Conservation (phyloP, 1,140 invertebrate genomes). For the Lucilia sericata region DNA sequence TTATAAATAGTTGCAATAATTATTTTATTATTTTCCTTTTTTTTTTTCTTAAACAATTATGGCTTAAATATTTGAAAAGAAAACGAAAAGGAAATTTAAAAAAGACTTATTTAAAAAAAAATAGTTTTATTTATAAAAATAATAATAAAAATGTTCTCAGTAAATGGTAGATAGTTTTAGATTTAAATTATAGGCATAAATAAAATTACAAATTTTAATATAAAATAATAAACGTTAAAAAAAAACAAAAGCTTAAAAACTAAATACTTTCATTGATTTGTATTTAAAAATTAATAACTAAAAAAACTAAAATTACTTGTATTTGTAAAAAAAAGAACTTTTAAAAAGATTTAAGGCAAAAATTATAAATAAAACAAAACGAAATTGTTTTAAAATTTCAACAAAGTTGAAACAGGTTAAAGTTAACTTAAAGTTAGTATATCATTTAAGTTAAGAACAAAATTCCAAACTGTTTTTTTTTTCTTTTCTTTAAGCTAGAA, state of each 20-base stretch:
- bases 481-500: too few species aligned
- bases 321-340: background rate
- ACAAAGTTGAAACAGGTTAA: background rate
- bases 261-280: too few species aligned
- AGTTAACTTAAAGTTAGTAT: background rate
- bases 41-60: too few species aligned
- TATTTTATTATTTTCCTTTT: too few species aligned
- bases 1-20: too few species aligned
- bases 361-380: background rate
- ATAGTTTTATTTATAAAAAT: background rate
- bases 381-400: background rate
- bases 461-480: background rate
- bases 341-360: constrained; percentile 7
- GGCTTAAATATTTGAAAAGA: too few species aligned
- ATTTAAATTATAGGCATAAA: background rate
- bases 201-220: background rate
- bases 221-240: background rate
- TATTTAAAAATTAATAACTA: too few species aligned
- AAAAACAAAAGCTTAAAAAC: background rate
- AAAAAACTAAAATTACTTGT: background rate
- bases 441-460: background rate
- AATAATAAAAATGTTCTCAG: background rate
- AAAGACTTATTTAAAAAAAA: too few species aligned
- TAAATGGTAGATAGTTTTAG: background rate
- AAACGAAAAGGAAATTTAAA: too few species aligned